phyloP scores from a whole-genome alignment of 2,797 vertebrate species.

The Uromys caudimaculatus region DNA sequence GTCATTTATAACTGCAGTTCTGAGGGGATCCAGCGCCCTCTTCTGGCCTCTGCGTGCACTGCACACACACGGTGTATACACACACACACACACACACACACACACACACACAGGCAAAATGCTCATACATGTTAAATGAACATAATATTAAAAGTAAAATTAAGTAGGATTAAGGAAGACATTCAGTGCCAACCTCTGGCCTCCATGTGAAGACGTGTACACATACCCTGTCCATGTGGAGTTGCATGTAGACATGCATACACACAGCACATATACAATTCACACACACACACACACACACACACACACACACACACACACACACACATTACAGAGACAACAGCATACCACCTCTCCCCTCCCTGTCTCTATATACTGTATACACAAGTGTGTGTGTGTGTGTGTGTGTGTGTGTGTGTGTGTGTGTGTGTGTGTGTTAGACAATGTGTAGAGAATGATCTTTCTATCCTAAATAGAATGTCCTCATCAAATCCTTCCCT shows the following conservation, averaged over 20 bases:
- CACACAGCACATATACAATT: not conserved
- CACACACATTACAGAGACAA: not conserved
- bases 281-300: no score
- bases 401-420: no score
- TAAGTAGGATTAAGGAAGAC: not conserved
- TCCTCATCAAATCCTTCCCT: not conserved
- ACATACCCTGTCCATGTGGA: not conserved
- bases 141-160: not conserved
- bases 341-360: not conserved
- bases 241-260: not conserved
- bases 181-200: not conserved
- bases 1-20: not conserved
- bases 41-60: not conserved
- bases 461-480: no score
- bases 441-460: not conserved
- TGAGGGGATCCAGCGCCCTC: not conserved
- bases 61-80: not conserved
- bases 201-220: not conserved
- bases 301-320: no score
- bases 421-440: no score
- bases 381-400: no score
- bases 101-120: not conserved
- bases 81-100: no score
- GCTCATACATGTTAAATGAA: not conserved
- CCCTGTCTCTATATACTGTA: not conserved